Evolutionary conservation across 2,888 invertebrate species (phyloP).

Genomic region (Drosophila subsilvestris): DNA sequence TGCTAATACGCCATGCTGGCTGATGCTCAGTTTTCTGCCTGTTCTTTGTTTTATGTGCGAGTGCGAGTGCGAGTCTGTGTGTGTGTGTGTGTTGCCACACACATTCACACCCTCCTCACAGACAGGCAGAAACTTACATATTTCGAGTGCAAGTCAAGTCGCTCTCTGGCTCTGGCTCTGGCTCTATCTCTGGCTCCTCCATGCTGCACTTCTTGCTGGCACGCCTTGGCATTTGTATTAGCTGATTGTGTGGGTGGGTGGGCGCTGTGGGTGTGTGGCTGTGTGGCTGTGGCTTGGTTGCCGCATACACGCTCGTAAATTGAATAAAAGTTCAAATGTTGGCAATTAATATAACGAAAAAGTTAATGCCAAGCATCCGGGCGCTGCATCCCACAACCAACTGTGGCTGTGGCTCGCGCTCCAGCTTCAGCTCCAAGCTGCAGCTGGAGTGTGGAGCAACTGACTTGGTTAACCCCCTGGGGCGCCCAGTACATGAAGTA

Average conservation of each 20-base stretch:
- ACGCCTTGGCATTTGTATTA: constrained; percentile 38
- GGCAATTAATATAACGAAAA: constrained; percentile 83
- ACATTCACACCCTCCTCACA: constrained; percentile 2
- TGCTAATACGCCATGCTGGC: constrained; percentile 70
- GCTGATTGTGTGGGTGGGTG: constrained; percentile 44
- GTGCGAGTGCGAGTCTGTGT: constrained; percentile 4
- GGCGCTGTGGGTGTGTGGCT: not conserved
- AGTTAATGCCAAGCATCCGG: constrained; percentile 67
- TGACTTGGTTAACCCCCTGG: constrained; percentile 1
- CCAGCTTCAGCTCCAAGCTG: not conserved
- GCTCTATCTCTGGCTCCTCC: constrained; percentile 1
- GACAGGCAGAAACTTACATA: constrained; percentile 15
- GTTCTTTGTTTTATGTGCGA: constrained; percentile 43
- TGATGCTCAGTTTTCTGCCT: constrained; percentile 40
- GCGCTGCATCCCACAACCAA: constrained; percentile 39
- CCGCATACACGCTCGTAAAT: constrained; percentile 78
- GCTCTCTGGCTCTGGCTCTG: constrained; percentile 1
- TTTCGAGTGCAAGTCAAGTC: constrained; percentile 47
- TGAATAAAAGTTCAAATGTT: constrained; percentile 83
- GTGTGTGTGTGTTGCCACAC: constrained; percentile 40
- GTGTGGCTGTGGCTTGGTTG: constrained; percentile 46
- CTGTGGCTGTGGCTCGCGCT: constrained; percentile 31
- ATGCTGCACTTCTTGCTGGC: constrained; percentile 40
- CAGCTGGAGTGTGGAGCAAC: constrained; percentile 7
- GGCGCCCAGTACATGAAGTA: not conserved